phyloP scores from a whole-genome alignment of 1,140 invertebrate species.

The Zophobas atratus region DNA sequence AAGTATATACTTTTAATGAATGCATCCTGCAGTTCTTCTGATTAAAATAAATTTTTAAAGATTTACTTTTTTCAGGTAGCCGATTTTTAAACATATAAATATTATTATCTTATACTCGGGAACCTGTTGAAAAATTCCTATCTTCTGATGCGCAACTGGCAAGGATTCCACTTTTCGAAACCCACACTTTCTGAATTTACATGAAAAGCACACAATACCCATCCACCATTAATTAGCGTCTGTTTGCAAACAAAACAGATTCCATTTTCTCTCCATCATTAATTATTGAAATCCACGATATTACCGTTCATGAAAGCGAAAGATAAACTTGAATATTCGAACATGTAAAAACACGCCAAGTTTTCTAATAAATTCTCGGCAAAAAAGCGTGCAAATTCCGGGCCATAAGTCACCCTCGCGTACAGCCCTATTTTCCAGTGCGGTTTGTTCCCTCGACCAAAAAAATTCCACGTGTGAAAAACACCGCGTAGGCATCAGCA shows the following conservation, averaged over 20 bases:
- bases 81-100: too few species aligned
- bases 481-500: slow-evolving; percentile 21
- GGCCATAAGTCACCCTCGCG: slow-evolving; percentile 24
- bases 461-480: slow-evolving; percentile 35
- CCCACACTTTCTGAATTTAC: too few species aligned
- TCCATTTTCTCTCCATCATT: too few species aligned
- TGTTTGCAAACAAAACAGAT: neutral
- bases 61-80: too few species aligned
- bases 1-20: too few species aligned
- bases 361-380: slow-evolving; percentile 29
- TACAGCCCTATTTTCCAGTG: slow-evolving; percentile 20
- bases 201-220: too few species aligned
- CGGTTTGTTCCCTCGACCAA: slow-evolving; percentile 18
- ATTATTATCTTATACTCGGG: too few species aligned
- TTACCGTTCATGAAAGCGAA: neutral
- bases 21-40: too few species aligned
- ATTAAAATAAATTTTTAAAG: too few species aligned
- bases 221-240: neutral
- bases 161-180: too few species aligned
- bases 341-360: slow-evolving; percentile 13
- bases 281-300: neutral
- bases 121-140: too few species aligned
- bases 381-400: slow-evolving; percentile 26
- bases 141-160: too few species aligned
- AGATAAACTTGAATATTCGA: slow-evolving; percentile 19